phyloP scores from a whole-genome alignment of 2,888 invertebrate species.

The Cerastis leucographa region DNA sequence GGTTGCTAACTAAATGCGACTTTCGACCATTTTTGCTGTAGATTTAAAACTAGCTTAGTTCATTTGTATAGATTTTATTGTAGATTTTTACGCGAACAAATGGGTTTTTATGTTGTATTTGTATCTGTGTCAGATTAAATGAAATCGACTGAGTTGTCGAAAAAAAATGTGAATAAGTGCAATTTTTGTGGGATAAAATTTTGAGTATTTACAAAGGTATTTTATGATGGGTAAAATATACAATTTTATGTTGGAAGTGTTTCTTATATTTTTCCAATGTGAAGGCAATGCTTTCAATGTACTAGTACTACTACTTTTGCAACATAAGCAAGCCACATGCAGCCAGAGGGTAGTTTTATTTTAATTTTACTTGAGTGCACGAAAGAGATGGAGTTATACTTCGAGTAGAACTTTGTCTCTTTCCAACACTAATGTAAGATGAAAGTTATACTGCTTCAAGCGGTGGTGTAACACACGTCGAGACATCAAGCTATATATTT shows the following conservation, averaged over 20 bases:
- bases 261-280: conserved; percentile 8
- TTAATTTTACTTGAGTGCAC: not conserved
- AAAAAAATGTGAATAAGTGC: conserved; percentile 39
- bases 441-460: not conserved
- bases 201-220: conserved; percentile 43
- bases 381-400: not conserved
- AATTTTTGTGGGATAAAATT: conserved; percentile 37
- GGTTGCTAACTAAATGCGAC: conserved; percentile 48
- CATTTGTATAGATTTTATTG: conserved; percentile 52
- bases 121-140: conserved; percentile 5
- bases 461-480: too few species aligned
- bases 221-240: conserved; percentile 22
- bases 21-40: conserved; percentile 30
- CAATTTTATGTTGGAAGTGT: conserved; percentile 7
- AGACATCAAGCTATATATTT: too few species aligned
- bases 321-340: not conserved
- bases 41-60: conserved; percentile 46
- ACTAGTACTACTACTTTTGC: not conserved
- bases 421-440: not conserved
- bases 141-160: conserved; percentile 37
- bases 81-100: conserved; percentile 52
- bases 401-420: not conserved
- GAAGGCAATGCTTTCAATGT: not conserved
- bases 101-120: conserved; percentile 21
- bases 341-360: not conserved